Base-by-base conservation (phyloP, 2,797 vertebrate species). In the Psittacula echo region DNA sequence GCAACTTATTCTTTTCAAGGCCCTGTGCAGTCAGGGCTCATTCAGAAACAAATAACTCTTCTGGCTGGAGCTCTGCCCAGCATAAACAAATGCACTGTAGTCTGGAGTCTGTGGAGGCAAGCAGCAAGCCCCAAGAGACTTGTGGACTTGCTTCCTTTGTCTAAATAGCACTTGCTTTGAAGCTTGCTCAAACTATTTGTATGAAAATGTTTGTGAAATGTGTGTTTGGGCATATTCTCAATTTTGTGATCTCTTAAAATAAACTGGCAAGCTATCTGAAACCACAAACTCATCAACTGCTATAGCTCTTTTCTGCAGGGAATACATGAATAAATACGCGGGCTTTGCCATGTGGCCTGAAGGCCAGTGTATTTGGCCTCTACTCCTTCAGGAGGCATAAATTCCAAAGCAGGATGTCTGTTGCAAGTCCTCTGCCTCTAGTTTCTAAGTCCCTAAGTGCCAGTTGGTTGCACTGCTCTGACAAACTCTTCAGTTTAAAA, bases 221-320 rank as follows among this genome's bases (percentile, higher is more conserved):
- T 96, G 91, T 97, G 93, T 96, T 96, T 95, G 88, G 96, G 95
- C 96, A 95, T 94, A 95, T 80, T 95, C 94, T 96, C 91, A 92
- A 34, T 93, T 96, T 96, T 96, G 94, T 94, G 93, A 93, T 94
- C 95, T 97, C 92, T 96, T 95, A 96, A 97, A 96, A 96, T 94
- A 96, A 96, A 96, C 96, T 96, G 95, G 95, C 94, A 93, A 75
- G 92, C 86, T 60, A 30, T 92, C 78, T 89, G 78, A 96, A 95
- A 96, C 96, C 96, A 87, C 96, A 95, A 95, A 95, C 95, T 96
- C 96, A 92, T 94, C 95, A 96, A 93, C 93, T 90, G 81, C 84
- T 92, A 1, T 85, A 87, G 93, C 72, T 80, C 81, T 93, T 91
- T 95, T 92, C 91, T 95, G 90, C 84, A 93, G 94, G 95, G 94